Base-by-base conservation (phyloP, 1,140 invertebrate species). In the Aplysia californica region DNA sequence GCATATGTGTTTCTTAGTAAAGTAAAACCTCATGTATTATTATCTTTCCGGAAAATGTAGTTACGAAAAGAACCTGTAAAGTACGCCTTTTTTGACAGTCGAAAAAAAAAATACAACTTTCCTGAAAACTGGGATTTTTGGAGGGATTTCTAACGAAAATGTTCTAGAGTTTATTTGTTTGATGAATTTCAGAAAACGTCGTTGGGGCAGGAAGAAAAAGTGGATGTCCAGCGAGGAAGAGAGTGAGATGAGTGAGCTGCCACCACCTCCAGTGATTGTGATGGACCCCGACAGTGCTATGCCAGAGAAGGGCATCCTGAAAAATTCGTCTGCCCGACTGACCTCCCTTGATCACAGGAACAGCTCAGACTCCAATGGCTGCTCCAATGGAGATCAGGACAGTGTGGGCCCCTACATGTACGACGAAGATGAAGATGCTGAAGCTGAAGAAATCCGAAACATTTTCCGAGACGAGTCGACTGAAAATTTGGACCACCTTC, bases 231-330 rank as follows among this genome's bases (percentile, higher is more conserved):
- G 83, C 78, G 86, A 85, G 64, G 85, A 86, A 50, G 86, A 87
- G 29, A 87, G 85, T 83, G 86, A 87, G 61, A 76, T 86, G 44
- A 83, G 82, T 44, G 83, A 86, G 74, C 72, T 87, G 38, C 85
- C 86, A 23, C 85, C 85, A 31, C 86, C 86, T 29, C 86, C 86
- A 1, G 81, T 87, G 20, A 87, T 87, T 33, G 83, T 87, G 21
- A 83, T 80, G 23, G 83, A 86, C 50, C 86, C 86, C 21, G 80
- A 85, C 67, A 85, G 83, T 77, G 81, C 81, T n/a, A 83, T 81
- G 80, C 86, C 86, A 38, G 86, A 85, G 56, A 82, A 83, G 41
- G 85, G 86, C 1, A 87, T 87, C 61, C 78, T 87, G 38, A 75
- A 75, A 41, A 83, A 85, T 67, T 78, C 79, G 4, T 78, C 74